Conservation (phyloP, 2,888 invertebrate genomes). For the Cantharis flavilabris region DNA sequence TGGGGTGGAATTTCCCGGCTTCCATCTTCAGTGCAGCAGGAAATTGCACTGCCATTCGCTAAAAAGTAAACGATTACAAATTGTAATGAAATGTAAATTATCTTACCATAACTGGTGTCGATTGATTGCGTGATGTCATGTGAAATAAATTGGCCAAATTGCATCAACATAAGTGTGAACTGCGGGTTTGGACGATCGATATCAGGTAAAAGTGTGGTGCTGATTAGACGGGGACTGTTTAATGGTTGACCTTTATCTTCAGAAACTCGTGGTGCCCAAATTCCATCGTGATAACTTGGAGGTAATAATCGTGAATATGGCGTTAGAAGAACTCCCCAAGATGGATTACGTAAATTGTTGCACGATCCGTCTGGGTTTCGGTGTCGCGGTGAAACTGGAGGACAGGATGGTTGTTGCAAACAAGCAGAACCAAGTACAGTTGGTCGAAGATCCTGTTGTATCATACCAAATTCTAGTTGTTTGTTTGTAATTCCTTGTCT, state of each 20-base stretch:
- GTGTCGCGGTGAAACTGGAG: constrained; percentile 59
- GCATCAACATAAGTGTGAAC: constrained; percentile 73
- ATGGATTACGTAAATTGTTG: constrained; percentile 71
- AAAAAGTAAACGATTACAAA: neutral
- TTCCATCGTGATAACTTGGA: constrained; percentile 69
- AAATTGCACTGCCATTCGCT: constrained; percentile 73
- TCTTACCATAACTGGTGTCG: constrained; percentile 69
- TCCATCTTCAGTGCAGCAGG: constrained; percentile 72
- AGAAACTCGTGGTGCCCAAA: constrained; percentile 63
- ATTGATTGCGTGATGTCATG: constrained; percentile 77
- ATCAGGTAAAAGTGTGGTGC: constrained; percentile 64
- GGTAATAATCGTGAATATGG: constrained; percentile 69
- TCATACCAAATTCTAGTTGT: constrained; percentile 56
- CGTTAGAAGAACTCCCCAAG: constrained; percentile 73
- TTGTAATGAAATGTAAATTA: neutral
- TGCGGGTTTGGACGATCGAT: constrained; percentile 63
- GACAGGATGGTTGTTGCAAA: constrained; percentile 54
- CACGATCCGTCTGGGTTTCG: constrained; percentile 81
- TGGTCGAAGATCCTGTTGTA: constrained; percentile 53
- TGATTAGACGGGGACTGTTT: constrained; percentile 70
- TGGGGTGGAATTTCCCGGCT: constrained; percentile 57
- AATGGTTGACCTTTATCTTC: constrained; percentile 61
- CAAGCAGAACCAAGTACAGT: constrained; percentile 56
- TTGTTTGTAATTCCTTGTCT: constrained; percentile 56
- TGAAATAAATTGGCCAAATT: constrained; percentile 79